Evolutionary conservation across 1,140 invertebrate genomes (phyloP).

Genomic region (Carcinoscorpius rotundicauda): DNA sequence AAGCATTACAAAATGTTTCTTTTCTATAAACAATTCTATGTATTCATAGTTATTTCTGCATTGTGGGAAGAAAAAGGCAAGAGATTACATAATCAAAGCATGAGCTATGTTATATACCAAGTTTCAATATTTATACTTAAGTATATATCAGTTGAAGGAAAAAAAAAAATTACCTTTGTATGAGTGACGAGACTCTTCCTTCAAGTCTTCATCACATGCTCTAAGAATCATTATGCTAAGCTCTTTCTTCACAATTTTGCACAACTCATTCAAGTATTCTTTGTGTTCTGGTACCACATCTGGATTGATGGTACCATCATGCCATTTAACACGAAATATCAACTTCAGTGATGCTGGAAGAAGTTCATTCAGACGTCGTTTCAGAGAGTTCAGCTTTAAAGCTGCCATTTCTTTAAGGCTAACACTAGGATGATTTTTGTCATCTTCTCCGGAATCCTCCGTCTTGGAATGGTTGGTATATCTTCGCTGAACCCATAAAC

Average conservation of each 20-base stretch:
- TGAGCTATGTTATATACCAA: too few relatives aligned
- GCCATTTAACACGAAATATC: constrained; percentile 43
- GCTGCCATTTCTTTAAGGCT: constrained; percentile 8
- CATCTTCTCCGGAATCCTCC: constrained; percentile 10
- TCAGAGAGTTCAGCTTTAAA: too few relatives aligned
- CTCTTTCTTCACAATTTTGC: constrained; percentile 24
- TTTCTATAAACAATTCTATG: too few relatives aligned
- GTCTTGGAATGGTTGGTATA: constrained; percentile 14
- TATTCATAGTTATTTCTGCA: too few relatives aligned
- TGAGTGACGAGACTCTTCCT: constrained; percentile 18
- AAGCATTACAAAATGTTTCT: too few relatives aligned
- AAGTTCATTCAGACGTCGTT: constrained; percentile 36
- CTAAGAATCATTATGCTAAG: constrained; percentile 42
- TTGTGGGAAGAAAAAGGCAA: too few relatives aligned
- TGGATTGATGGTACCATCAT: constrained; percentile 38
- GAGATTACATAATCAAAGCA: too few relatives aligned
- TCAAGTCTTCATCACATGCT: constrained; percentile 43
- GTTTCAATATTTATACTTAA: too few relatives aligned
- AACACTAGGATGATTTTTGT: not conserved
- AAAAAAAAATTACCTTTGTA: constrained; percentile 30
- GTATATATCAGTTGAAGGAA: too few relatives aligned
- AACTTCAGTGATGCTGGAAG: constrained; percentile 48
- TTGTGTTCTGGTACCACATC: constrained; percentile 42
- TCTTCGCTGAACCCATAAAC: constrained; percentile 17
- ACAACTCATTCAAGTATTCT: constrained; percentile 46